Evolutionary conservation across 2,888 invertebrate species (phyloP).

Genomic region (Myopa tessellatipennis): DNA sequence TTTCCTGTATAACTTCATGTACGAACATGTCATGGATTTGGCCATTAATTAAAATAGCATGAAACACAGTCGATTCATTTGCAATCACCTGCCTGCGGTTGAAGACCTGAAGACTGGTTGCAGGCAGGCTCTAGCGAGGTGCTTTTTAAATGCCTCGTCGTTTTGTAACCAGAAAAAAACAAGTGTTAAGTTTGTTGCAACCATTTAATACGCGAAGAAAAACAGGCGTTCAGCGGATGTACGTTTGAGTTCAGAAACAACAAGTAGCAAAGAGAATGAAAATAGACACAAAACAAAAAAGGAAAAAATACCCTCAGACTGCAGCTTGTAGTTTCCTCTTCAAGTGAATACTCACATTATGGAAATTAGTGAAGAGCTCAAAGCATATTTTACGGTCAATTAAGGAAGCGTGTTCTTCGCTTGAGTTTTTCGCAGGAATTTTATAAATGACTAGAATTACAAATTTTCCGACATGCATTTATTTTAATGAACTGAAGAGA

Average conservation of each 20-base stretch:
- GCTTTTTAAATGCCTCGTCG: neutral
- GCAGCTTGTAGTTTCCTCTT: constrained; percentile 20
- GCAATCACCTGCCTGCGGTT: constrained; percentile 25
- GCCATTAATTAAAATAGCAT: constrained; percentile 36
- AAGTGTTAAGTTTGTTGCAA: constrained; percentile 35
- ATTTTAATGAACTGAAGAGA: no score
- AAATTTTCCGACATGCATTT: no score
- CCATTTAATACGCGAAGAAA: constrained; percentile 19
- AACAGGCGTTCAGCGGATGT: constrained; percentile 12
- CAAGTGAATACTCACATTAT: constrained; percentile 1
- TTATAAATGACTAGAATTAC: constrained; percentile 1
- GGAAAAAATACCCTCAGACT: neutral
- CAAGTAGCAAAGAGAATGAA: constrained; percentile 2
- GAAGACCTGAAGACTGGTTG: constrained; percentile 7
- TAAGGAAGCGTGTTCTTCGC: neutral
- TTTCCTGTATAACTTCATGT: neutral
- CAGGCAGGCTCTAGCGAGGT: neutral
- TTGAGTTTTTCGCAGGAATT: constrained; percentile 6
- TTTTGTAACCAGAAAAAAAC: neutral
- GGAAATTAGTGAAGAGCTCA: constrained; percentile 22
- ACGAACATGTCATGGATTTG: neutral
- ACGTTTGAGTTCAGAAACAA: constrained; percentile 11
- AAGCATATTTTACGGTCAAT: constrained; percentile 10
- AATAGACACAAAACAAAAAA: neutral
- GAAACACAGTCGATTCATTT: constrained; percentile 10